Evolutionary conservation across 2,888 invertebrate species (phyloP), one percentile per base, ranked within the genome.

Genomic region (Apotomis turbidana): DNA sequence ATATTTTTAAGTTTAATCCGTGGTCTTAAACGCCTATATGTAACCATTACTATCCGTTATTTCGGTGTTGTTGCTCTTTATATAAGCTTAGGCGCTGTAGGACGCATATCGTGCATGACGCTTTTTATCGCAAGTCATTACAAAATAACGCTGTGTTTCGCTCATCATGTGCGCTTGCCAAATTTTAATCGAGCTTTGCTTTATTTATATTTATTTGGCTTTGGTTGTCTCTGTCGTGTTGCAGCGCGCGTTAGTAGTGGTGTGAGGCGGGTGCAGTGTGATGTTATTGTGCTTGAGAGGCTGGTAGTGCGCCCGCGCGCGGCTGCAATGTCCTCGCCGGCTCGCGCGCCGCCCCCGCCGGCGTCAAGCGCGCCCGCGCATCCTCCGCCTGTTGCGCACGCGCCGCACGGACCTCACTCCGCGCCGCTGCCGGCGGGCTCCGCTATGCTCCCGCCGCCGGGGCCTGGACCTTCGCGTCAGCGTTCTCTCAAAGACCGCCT

Each of bases 401-500:
- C 81, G 46, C 77, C 79, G 76, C 61, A 81, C 81, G 67, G 76
- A 80, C 75, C 80, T 77, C 73, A 78, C 82, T 41, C 41, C 36
- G 60, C 38, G 46, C 66, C 66, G 44, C 63, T 86, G 80, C 90
- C 90, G 80, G 86, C 93, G 76, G 93, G 93, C 77, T 91, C 92
- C 78, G 93, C 89, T 81, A 83, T 86, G 83, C 83, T 93, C 79
- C 93, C 93, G 67, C 89, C 91, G 70, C 89, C 91, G 27, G 93
- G 92, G 46, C 92, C 93, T 8, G 93, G 91, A 12, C 96, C 96
- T 71, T 94, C 96, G 74, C 94, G 97, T 72, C 97, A 97, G 83
- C 95, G 97, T 75, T 97, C 97, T 68, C 94, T 97, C 80, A 96
- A 96, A 88, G 97, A 97, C 87, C 95, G 97, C 71, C 95, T 97